Evolutionary conservation across 1,140 invertebrate genomes (phyloP).

Genomic region (Trachelipus rathkii): DNA sequence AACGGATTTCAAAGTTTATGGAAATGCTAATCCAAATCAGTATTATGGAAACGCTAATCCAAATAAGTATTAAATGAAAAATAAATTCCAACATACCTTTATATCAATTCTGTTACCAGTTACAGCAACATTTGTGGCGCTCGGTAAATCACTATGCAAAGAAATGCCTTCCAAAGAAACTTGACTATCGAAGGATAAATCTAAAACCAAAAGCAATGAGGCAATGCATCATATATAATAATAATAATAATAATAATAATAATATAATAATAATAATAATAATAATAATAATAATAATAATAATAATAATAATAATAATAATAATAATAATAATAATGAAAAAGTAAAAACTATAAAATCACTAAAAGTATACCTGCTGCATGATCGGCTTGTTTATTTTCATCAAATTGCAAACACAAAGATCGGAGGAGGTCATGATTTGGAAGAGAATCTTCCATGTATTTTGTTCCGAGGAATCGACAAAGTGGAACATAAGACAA

Average conservation of each 20-base stretch:
- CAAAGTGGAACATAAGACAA: slow-evolving; percentile 75
- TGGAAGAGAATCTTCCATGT: slow-evolving; percentile 57
- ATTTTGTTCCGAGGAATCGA: slow-evolving; percentile 39
- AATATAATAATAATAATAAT: slow-evolving; percentile 6
- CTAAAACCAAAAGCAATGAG: too few species aligned
- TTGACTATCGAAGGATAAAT: too few species aligned
- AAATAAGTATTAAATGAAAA: too few species aligned
- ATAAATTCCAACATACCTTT: slow-evolving; percentile 51
- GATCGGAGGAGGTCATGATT: slow-evolving; percentile 72
- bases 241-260: slow-evolving; percentile 12
- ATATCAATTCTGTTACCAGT: slow-evolving; percentile 82
- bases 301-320: slow-evolving; percentile 5
- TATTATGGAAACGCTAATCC: too few species aligned
- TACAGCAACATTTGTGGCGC: slow-evolving; percentile 68
- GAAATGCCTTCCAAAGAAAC: too few species aligned
- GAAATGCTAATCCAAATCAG: too few species aligned
- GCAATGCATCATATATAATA: too few species aligned
- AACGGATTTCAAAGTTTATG: too few species aligned
- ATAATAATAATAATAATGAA: slow-evolving; percentile 4
- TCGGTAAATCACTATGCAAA: too few species aligned
- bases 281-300: slow-evolving; percentile 1
- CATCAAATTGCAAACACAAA: slow-evolving; percentile 62
- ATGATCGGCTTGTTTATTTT: slow-evolving; percentile 39
- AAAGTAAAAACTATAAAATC: not conserved
- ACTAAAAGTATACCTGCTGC: slow-evolving; percentile 23